A percentile compares a stretch with the other conserved stretches of the same genome.
Conservation (phyloP, 1,140 invertebrate species). For the Drosophila willistoni region DNA sequence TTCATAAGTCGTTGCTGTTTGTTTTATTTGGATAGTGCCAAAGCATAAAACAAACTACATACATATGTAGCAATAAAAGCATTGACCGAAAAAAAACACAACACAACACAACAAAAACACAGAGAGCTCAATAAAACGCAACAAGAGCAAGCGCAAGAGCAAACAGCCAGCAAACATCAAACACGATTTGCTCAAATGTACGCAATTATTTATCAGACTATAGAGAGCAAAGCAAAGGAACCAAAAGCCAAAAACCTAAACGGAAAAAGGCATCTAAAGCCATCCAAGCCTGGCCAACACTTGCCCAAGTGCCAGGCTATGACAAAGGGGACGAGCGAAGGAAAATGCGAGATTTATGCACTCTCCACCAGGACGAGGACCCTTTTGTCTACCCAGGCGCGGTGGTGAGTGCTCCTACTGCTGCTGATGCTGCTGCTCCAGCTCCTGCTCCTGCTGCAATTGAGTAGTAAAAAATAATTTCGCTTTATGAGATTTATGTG, state of each 20-base stretch:
- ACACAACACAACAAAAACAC: conserved; percentile 17
- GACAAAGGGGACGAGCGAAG: conserved; percentile 20
- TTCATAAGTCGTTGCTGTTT: conserved; percentile 41
- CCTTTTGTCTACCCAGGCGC: conserved; percentile 38
- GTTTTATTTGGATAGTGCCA: conserved; percentile 53
- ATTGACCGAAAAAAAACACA: conserved; percentile 43
- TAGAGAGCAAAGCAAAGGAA: conserved; percentile 38
- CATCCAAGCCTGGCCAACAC: conserved; percentile 12
- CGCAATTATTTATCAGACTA: conserved; percentile 81
- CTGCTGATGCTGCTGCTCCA: conserved; percentile 31
- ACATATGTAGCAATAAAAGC: conserved; percentile 81
- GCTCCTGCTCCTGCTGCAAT: conserved; percentile 61
- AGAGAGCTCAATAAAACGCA: conserved; percentile 51
- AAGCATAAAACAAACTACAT: conserved; percentile 70
- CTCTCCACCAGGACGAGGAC: conserved; percentile 51
- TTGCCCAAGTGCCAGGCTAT: conserved; percentile 4
- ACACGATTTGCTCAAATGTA: conserved; percentile 82
- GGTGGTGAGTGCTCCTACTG: conserved; percentile 22
- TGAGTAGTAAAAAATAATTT: conserved; percentile 82
- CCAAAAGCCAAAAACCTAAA: conserved; percentile 33
- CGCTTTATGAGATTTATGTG: conserved; percentile 80
- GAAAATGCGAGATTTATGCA: conserved; percentile 50
- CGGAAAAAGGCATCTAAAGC: conserved; percentile 30
- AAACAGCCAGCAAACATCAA: conserved; percentile 74
- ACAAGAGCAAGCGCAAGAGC: conserved; percentile 52